Conservation (phyloP, 1,140 invertebrate genomes). For the Pseudomyrmex concolor region DNA sequence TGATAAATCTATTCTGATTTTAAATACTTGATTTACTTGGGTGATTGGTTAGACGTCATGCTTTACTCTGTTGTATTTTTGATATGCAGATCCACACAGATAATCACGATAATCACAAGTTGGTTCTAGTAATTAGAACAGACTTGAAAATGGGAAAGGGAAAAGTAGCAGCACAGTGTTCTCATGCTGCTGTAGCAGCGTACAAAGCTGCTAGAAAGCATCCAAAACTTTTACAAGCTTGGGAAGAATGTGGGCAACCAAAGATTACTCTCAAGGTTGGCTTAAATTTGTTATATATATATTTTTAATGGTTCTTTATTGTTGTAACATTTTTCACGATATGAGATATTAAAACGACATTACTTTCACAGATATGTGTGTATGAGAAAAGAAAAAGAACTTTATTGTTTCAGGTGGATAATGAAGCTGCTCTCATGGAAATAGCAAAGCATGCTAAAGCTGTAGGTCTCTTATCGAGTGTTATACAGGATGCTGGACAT, state of each 20-base stretch:
- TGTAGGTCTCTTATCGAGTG: constrained; percentile 88
- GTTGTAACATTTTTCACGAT: no score
- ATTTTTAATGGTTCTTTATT: no score
- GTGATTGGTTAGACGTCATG: no score
- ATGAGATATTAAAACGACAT: no score
- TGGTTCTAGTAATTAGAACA: constrained; percentile 94
- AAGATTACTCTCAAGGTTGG: constrained; percentile 92
- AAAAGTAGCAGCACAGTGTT: constrained; percentile 96
- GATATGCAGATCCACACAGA: constrained; percentile 11
- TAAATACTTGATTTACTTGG: background rate
- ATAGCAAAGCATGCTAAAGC: constrained; percentile 89
- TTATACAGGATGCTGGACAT: constrained; percentile 94
- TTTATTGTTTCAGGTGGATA: constrained; percentile 85
- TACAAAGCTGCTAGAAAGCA: constrained; percentile 89
- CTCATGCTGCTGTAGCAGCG: constrained; percentile 94
- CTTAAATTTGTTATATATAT: constrained; percentile 13
- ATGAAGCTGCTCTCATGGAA: constrained; percentile 88
- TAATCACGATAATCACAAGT: constrained; percentile 87
- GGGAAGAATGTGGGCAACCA: constrained; percentile 92
- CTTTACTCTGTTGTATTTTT: no score
- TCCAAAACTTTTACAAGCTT: constrained; percentile 88
- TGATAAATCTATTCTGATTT: constrained; percentile 11
- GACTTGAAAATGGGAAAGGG: constrained; percentile 98
- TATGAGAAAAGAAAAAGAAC: no score
- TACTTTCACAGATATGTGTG: no score